Evolutionary conservation across 30 jellyfish, hydroid and myxozoan species (phyloP), one percentile per base, ranked within the genome.

Genomic region (Haliclystus octoradiatus): DNA sequence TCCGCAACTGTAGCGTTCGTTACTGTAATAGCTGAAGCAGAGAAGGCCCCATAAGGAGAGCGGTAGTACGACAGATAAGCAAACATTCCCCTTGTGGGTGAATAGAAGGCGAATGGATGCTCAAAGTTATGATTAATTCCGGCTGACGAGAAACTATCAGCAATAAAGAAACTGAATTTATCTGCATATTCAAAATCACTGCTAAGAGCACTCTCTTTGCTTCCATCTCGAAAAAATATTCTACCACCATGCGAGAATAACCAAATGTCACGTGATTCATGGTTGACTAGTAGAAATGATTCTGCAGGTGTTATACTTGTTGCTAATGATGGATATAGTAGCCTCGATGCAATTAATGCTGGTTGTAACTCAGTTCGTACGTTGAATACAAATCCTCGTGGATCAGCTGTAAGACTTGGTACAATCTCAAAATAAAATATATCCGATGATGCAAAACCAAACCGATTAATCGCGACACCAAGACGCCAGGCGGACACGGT

Each of bases 261-360:
- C 96, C 96, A 92, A 4, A 92, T 83, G 68, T 83, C 99, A 33
- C 88, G 85, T 50, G 84, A 74, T 33, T 78, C 82, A 52, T 92
- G 99, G 52, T 92, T 92, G 34, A 92, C 99, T 51, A 92, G 78
- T 5, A 92, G 88, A 53, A 76, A 92, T 15, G 99, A 92, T 61
- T 92, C 99, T 1, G 99, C 96, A 19, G 99, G 99, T 23, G 99
- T 92, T 30, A 92, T 92, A 64, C 96, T 84, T 46, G 99, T 92
- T 14, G 99, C 99, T 4, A 92, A 92, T 5, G 99, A 82, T 1
- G 99, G 99, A 49, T 83, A 92, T 49, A 92, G 69, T 23, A 92
- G 87, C 66, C 97, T 75, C 14, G 99, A 92, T 2, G 99, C 96
- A 13, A 92, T 92, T 24, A 92, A 69, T n/a, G 99, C 94, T 15